Base-by-base conservation (phyloP, 2,113 vertebrate species). In the Beaufortia kweichowensis region DNA sequence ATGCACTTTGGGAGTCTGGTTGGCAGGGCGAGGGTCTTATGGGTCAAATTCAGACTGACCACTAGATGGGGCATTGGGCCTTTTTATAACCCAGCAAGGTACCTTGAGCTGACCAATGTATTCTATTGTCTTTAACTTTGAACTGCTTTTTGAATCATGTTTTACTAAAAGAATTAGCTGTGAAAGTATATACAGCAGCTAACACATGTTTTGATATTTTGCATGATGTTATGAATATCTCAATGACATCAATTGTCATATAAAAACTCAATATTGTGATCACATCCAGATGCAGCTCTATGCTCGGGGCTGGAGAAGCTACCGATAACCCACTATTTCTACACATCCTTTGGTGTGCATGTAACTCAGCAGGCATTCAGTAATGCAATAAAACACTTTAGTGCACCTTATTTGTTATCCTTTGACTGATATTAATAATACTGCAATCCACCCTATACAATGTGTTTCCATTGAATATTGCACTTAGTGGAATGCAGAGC, bases 41-140 rank as follows among this genome's bases (percentile, higher is more conserved):
- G 35, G 68, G 83, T 82, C 75, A 78, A 39, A 48, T 28, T 21
- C 15, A 21, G 48, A 77, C 56, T 80, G 79, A 80, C 86, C 87
- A 88, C 88, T 86, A 88, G 88, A 76, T 87, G 88, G 87, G 17
- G 86, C 76, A 78, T 84, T 75, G 76, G 55, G 56, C 79, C 86
- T 81, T 9, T 75, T 63, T 77, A 78, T 78, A 61, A 29, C 35
- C 19, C 1, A 56, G 35, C 6, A 33, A 9, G 56, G 9, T 15
- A 19, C 19, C 31, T 12, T 33, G 59, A 23, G 35, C 5, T 43
- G 59, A 57, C 26, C 24, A 39, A n/a, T 35, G 21, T 4, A 60
- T n/a, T 59, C 5, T 35, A 55, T 31, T 50, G 4, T 7, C 33
- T 48, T 29, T 41, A 26, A 53, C 66, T 35, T 46, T 57, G 17